Conservation (phyloP, 1,140 invertebrate genomes). For the Drosophila bocki region DNA sequence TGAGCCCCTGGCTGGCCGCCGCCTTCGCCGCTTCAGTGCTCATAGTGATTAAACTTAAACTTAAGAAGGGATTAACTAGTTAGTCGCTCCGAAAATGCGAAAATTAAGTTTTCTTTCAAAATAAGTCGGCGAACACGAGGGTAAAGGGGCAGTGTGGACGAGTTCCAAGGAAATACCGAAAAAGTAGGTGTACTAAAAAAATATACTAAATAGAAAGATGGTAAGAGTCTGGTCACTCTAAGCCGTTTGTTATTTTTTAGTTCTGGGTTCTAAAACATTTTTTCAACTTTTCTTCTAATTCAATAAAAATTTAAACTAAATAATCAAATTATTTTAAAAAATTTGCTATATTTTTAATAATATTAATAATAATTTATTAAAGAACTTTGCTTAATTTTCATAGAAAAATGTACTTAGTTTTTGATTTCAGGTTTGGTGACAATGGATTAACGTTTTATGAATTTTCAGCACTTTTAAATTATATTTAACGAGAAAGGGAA, state of each 20-base stretch:
- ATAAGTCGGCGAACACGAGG: constrained; percentile 48
- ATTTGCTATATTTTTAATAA: background rate
- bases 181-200: too few relatives aligned
- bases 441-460: background rate
- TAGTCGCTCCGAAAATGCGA: constrained; percentile 18
- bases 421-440: background rate
- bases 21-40: constrained; percentile 65
- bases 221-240: background rate
- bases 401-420: background rate
- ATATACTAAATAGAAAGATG: background rate
- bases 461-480: too few relatives aligned
- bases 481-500: too few relatives aligned
- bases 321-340: too few relatives aligned
- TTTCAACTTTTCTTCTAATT: background rate
- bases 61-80: background rate
- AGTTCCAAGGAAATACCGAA: background rate
- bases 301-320: too few relatives aligned
- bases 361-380: background rate
- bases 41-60: constrained; percentile 43
- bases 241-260: background rate
- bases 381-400: too few relatives aligned
- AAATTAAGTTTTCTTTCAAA: constrained; percentile 41
- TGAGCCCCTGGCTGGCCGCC: constrained; percentile 61
- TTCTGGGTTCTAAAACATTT: background rate
- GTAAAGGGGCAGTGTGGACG: constrained; percentile 1